These are phyloP conservation scores for Camponotus pennsylvanicus DNA, from an alignment of 1,140 invertebrate genomes.

Conservation along the genomic window DNA sequence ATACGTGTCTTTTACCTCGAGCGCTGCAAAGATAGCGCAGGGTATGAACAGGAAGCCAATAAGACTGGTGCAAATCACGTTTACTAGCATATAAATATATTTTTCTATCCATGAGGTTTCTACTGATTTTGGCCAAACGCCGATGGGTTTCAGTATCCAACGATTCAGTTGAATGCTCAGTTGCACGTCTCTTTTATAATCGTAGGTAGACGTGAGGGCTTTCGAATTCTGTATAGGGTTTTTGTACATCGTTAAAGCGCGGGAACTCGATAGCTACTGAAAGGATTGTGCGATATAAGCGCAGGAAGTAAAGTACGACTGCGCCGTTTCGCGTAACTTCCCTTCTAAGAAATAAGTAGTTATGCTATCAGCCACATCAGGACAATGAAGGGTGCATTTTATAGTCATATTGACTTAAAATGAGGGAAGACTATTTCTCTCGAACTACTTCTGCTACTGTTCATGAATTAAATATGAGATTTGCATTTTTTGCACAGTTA, in stretches of 20 bases:
- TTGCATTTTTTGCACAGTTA: neutral
- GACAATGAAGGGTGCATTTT: slow-evolving; percentile 27
- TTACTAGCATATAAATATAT: neutral
- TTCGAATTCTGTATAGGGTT: neutral
- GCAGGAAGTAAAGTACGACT: slow-evolving; percentile 3
- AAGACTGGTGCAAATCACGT: slow-evolving; percentile 8
- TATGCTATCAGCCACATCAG: neutral
- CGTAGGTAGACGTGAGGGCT: neutral
- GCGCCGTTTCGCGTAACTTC: neutral
- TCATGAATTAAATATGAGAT: neutral
- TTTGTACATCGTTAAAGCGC: neutral
- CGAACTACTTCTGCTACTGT: neutral
- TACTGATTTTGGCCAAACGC: slow-evolving; percentile 54
- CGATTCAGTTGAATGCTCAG: slow-evolving; percentile 63
- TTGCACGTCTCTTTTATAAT: slow-evolving; percentile 17
- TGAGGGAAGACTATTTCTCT: neutral
- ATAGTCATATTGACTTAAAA: neutral
- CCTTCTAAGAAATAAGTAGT: neutral
- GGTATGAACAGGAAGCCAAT: slow-evolving; percentile 61
- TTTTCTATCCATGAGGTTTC: neutral
- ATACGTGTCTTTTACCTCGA: slow-evolving; percentile 72
- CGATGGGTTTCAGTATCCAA: slow-evolving; percentile 65
- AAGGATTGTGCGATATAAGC: neutral
- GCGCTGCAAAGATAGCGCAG: neutral
- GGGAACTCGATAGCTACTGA: neutral